Evolutionary conservation across 2,888 invertebrate species (phyloP), one percentile per base, ranked within the genome.

Genomic region (Atherix ibis): DNA sequence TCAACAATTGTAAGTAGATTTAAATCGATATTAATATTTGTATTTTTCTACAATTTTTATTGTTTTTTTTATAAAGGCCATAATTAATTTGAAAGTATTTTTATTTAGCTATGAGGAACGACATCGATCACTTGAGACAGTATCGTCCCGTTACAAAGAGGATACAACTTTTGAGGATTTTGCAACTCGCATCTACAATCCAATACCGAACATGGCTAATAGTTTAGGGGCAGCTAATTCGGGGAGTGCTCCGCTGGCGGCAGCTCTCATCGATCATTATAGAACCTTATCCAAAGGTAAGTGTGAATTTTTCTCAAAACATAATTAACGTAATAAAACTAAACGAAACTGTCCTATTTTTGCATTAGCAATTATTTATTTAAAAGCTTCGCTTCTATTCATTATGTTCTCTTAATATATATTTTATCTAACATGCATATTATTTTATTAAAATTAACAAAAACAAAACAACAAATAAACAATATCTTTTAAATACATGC

Each of bases 81-180:
- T 32, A 33, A n/a, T 17, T 30, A 4, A 27, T 18, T 31, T 27
- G 17, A 31, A 26, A 18, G 41, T 43, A 37, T 35, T 39, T 40
- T 41, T 44, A 52, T 54, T 35, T 58, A 92, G 91, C 55, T 91
- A 88, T 63, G 83, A 88, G 60, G 94, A 94, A 64, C 73, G 94
- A 45, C 77, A 83, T 45, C 72, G 84, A 44, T 79, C 79, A 18
- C 67, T 95, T 43, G 81, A 83, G 50, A 82, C 79, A 33, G 80
- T 95, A 18, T 81, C 88, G 36, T 70, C 72, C 39, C 76, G 83
- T 47, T 87, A 92, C 63, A 83, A 84, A 55, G 80, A 80, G 55
- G 74, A 76, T 39, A 76, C 83, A 43, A 89, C 89, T 34, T 95
- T 88, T 65, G 95, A 95, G 64, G 78, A 80, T 44, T 95, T 87